A percentile compares a stretch with the other conserved stretches of the same genome.
phyloP scores from a whole-genome alignment of 2,888 invertebrate species.

The Phasia obesa region DNA sequence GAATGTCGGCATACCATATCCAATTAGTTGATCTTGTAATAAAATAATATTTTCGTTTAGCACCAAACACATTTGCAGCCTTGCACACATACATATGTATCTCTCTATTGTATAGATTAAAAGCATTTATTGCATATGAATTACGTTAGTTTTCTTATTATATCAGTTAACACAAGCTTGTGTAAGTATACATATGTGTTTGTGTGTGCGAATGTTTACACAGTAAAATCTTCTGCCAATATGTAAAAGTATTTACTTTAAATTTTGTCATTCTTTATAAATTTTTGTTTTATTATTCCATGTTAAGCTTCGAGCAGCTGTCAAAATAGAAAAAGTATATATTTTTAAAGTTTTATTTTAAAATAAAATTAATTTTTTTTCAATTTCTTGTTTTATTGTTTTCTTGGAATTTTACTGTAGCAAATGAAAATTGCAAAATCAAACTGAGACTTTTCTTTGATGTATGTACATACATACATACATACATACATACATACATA shows the following conservation, averaged over 20 bases:
- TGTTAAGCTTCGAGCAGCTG: conserved; percentile 62
- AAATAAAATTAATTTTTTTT: conserved; percentile 45
- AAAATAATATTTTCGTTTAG: conserved; percentile 62
- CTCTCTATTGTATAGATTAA: background rate
- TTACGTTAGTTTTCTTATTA: background rate
- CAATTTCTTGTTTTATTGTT: conserved; percentile 36
- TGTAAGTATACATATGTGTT: background rate
- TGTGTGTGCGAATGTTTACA: conserved; percentile 41
- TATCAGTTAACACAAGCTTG: background rate
- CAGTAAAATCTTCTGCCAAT: conserved; percentile 44
- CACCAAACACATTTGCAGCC: conserved; percentile 45
- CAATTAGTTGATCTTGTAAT: conserved; percentile 31
- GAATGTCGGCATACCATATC: conserved; percentile 24
- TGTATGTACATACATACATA: too few relatives aligned
- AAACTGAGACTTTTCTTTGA: conserved; percentile 29
- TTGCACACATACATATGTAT: background rate
- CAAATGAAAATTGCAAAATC: conserved; percentile 46
- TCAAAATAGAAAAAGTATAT: conserved; percentile 69
- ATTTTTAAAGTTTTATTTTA: conserved; percentile 63
- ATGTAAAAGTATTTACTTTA: conserved; percentile 58
- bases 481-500: too few relatives aligned
- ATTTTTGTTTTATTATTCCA: conserved; percentile 26
- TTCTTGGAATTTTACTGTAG: conserved; percentile 31
- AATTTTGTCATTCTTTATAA: conserved; percentile 59
- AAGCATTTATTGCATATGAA: background rate